phyloP scores from a whole-genome alignment of 92 coral and sea anemone species.

The Montipora capitata region DNA sequence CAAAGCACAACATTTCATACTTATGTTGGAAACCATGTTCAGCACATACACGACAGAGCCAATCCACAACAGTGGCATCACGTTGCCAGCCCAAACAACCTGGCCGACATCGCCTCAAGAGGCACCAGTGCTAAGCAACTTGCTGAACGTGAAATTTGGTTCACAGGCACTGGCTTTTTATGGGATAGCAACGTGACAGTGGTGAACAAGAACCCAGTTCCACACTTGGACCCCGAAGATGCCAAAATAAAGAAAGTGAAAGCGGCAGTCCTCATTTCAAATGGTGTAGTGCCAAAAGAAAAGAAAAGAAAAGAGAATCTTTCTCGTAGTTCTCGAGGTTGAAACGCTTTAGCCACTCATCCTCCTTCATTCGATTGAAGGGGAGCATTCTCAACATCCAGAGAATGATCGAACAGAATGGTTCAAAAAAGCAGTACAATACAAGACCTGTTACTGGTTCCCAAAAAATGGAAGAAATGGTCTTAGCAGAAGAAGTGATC shows the following conservation, averaged over 20 bases:
- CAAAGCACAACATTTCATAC: slow-evolving; percentile 16
- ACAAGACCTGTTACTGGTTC: slow-evolving; percentile 36
- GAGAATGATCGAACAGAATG: slow-evolving; percentile 59
- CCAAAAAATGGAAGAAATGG: slow-evolving; percentile 49
- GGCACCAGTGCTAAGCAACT: slow-evolving; percentile 27
- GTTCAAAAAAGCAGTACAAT: slow-evolving; percentile 52
- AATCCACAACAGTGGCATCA: slow-evolving; percentile 15
- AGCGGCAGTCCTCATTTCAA: slow-evolving; percentile 33
- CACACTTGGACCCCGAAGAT: slow-evolving; percentile 54
- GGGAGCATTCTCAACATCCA: slow-evolving; percentile 59
- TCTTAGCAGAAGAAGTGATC: slow-evolving; percentile 39
- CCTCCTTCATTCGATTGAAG: slow-evolving; percentile 56
- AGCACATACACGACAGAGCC: slow-evolving; percentile 60
- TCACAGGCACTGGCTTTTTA: slow-evolving; percentile 17
- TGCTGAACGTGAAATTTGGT: slow-evolving; percentile 9
- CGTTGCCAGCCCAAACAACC: slow-evolving; percentile 10
- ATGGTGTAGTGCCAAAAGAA: neutral
- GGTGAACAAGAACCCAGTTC: slow-evolving; percentile 10
- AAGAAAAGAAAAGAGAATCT: neutral
- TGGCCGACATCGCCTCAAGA: slow-evolving; percentile 53
- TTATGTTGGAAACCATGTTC: slow-evolving; percentile 72
- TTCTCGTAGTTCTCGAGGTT: neutral
- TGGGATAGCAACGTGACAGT: slow-evolving; percentile 16
- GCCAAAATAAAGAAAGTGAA: slow-evolving; percentile 58
- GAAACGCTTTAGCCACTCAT: slow-evolving; percentile 42